Conservation (phyloP, 2,797 vertebrate species). For the Sparus aurata region DNA sequence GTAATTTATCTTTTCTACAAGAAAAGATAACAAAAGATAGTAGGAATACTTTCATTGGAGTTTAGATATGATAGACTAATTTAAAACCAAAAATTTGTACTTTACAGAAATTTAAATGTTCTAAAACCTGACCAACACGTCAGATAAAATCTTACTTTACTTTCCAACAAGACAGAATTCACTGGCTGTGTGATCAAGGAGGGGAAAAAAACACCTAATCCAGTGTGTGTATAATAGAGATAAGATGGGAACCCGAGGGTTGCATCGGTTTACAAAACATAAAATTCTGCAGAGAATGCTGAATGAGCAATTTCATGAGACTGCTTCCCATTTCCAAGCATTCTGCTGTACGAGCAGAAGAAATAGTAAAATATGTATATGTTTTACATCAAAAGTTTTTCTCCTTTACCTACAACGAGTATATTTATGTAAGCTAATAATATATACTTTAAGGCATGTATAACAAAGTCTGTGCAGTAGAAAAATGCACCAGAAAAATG, state of each 20-base stretch:
- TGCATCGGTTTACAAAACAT: constrained; percentile 20
- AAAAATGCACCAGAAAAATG: constrained; percentile 16
- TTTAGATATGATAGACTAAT: neutral
- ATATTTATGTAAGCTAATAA: neutral
- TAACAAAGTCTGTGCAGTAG: neutral
- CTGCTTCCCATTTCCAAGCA: neutral
- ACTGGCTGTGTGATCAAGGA: neutral
- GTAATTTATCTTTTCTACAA: too few species aligned
- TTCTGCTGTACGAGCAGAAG: neutral
- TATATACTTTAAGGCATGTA: neutral
- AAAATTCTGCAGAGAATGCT: neutral
- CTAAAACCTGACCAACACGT: neutral
- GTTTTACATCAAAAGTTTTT: neutral
- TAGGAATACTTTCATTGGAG: neutral
- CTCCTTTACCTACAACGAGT: neutral
- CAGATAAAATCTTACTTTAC: neutral
- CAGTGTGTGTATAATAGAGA: neutral
- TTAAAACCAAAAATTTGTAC: neutral
- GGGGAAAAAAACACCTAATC: neutral
- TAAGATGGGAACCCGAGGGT: neutral
- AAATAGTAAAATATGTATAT: neutral
- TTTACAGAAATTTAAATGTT: neutral
- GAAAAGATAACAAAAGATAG: neutral
- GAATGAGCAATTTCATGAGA: constrained; percentile 3
- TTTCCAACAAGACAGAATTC: neutral